phyloP scores from a whole-genome alignment of 2,113 vertebrate species.

The Anolis sagrei region DNA sequence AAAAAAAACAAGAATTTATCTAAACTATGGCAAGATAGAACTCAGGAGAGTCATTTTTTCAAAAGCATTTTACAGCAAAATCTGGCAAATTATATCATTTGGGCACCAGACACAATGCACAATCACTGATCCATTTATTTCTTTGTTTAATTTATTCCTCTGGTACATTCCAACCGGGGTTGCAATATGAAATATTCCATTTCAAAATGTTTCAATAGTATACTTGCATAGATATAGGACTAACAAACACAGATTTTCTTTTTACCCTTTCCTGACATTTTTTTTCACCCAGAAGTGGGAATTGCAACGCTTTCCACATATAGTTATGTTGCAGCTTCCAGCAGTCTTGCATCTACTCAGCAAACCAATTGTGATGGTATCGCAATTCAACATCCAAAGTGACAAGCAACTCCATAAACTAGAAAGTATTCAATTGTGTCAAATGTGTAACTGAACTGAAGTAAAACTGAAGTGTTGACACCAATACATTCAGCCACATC shows the following conservation, averaged over 20 bases:
- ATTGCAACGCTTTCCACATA: no score
- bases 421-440: not conserved
- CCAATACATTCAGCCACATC: not conserved
- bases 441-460: not conserved
- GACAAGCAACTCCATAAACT: no score
- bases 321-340: no score
- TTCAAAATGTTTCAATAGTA: not conserved
- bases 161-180: not conserved
- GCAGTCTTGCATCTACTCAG: no score
- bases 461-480: not conserved
- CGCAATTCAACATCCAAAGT: no score
- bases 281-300: not conserved
- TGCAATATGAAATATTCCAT: not conserved
- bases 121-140: not conserved
- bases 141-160: not conserved
- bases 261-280: not conserved
- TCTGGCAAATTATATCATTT: not conserved
- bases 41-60: no score
- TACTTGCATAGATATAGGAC: not conserved
- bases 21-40: no score
- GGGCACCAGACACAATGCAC: not conserved
- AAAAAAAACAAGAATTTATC: no score
- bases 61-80: not conserved
- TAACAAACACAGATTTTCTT: not conserved
- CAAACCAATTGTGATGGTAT: no score